Base-by-base conservation (phyloP, 2,888 invertebrate genomes). In the Drosophila recens region DNA sequence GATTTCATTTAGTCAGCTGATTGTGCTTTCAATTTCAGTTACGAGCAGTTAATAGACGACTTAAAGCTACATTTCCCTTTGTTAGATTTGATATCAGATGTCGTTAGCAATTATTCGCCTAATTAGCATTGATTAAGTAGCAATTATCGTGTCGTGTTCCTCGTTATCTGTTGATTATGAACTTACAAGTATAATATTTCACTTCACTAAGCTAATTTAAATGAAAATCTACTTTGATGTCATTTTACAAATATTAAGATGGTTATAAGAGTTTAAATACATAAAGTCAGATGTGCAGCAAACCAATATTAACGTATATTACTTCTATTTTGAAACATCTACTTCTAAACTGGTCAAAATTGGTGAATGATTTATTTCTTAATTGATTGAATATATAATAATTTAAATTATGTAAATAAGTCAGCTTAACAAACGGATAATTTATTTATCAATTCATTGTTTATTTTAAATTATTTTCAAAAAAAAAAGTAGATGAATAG, bases 81-180 rank as follows among this genome's bases (percentile, higher is more conserved):
- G 36, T 38, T 52, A 10, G 17, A 13, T 20, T 34, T 8, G 11
- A 13, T n/a, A 49, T 34, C 49, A 33, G 17, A 49, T 49, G n/a
- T 38, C 52, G 6, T 36, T 9, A 23, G 23, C 23, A 52, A 23
- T 52, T 38, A 38, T 23, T 23, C 23, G 23, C 23, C 54, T 63
- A 82, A 82, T 84, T 85, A 85, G 70, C 89, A 66, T 23, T 67
- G 64, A 81, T 84, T 81, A 57, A 17, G 33, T 11, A 40, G 45
- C 58, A 79, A 81, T 89, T 85, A 72, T 27, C 56, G 53, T 27
- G 52, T 62, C 34, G 52, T 66, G 59, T 58, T 67, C 65, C 61
- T 27, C 43, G 23, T 52, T 38, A 38, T n/a, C 23, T 23, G 13
- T 5, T 23, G 5, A 36, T 23, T 36, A 20, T 51, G 51, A 36